Evolutionary conservation across 2,113 vertebrate species (phyloP), one percentile per base, ranked within the genome.

Genomic region (Pholis gunnellus): DNA sequence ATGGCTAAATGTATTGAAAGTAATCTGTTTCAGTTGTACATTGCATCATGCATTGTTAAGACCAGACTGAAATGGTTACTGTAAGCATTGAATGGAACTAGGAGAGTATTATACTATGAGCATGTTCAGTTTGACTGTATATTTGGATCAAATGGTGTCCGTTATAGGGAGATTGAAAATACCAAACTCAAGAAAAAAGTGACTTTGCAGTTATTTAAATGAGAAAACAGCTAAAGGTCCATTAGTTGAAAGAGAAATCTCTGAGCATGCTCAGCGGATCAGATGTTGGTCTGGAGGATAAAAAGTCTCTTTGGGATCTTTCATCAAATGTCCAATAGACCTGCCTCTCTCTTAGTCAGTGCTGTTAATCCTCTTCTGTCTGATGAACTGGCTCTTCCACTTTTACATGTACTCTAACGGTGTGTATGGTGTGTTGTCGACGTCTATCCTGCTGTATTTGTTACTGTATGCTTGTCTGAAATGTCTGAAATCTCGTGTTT

Each of bases 221-320:
- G 18, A 52, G 22, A 40, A 36, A 63, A 31, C 6, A 34, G 20
- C 5, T 25, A 44, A 60, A 60, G n/a, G 36, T 14, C 22, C 36
- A 42, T 4, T 9, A 6, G 25, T 15, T 22, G 5, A 42, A 63
- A 2, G 2, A 31, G 5, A 44, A 8, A 29, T 0, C n/a, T 73
- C n/a, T 40, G 70, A 64, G 40, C 25, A 22, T 34, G 66, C 50
- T 85, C 65, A 66, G 42, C 69, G 36, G 17, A 44, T 29, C 13
- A 44, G 50, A 44, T 59, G 42, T 34, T 44, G 56, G 22, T 75
- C 56, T 64, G 72, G 17, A n/a, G 48, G 42, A 84, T 50, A 60
- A 48, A 75, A 75, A 54, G 74, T 79, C 71, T 81, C 75, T 75
- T 65, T 71, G 74, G 82, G 70, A 78, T 67, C 17, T 81, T 88